phyloP scores from a whole-genome alignment of 2,797 vertebrate genomes.

The Hemibagrus guttatus region DNA sequence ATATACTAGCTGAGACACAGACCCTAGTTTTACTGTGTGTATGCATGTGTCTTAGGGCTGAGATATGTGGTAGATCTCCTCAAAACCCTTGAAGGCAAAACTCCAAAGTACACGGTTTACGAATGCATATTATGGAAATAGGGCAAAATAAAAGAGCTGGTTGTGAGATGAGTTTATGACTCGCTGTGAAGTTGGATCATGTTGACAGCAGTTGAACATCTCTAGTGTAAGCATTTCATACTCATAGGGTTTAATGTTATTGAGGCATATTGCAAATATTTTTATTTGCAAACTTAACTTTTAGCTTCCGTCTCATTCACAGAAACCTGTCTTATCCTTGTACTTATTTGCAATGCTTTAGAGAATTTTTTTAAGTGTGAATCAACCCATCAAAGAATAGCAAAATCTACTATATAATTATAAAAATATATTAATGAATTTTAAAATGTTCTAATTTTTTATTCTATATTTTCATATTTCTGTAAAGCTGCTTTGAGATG shows the following conservation, averaged over 20 bases:
- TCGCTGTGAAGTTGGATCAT: conserved; percentile 66
- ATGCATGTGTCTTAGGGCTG: conserved; percentile 18
- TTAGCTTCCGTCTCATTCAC: neutral
- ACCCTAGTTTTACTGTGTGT: conserved; percentile 3
- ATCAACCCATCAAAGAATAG: neutral
- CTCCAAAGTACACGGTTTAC: conserved; percentile 73
- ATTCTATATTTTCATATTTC: too few species aligned
- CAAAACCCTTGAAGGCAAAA: conserved; percentile 61
- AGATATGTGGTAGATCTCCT: conserved; percentile 50
- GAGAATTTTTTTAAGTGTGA: neutral
- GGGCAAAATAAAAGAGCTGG: conserved; percentile 74
- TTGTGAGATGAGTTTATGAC: conserved; percentile 67
- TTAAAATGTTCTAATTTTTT: too few species aligned
- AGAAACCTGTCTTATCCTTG: neutral
- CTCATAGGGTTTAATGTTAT: conserved; percentile 29
- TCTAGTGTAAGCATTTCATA: conserved; percentile 39
- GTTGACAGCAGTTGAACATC: conserved; percentile 63
- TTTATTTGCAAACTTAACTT: conserved; percentile 21
- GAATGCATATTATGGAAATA: conserved; percentile 80
- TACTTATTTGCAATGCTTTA: conserved; percentile 1
- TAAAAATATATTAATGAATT: conserved; percentile 48
- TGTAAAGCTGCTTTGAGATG: too few species aligned
- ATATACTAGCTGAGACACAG: conserved; percentile 33
- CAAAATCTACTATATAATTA: neutral
- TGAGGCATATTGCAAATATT: conserved; percentile 5